Conservation (phyloP, 1,140 invertebrate species). For the Chymomyza costata region DNA sequence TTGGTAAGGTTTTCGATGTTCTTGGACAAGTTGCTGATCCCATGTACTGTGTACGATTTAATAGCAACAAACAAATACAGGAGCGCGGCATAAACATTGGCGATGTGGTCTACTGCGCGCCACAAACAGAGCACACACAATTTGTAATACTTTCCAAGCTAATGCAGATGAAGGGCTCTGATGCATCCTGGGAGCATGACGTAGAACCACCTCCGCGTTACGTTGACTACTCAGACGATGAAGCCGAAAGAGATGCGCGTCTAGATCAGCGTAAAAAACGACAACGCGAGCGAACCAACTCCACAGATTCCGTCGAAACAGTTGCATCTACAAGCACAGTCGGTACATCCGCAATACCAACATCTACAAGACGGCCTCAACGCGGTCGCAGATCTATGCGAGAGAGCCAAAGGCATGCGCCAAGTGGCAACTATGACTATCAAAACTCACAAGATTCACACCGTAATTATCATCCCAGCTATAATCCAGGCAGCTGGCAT, state of each 20-base stretch:
- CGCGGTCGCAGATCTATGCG: no score
- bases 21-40: constrained; percentile 88
- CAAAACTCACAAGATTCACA: constrained; percentile 29
- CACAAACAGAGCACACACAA: constrained; percentile 83
- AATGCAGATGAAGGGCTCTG: constrained; percentile 85
- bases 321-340: constrained; percentile 18
- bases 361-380: constrained; percentile 42
- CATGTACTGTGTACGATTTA: constrained; percentile 89
- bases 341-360: constrained; percentile 24
- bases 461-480: constrained; percentile 61
- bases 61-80: constrained; percentile 83
- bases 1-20: constrained; percentile 92
- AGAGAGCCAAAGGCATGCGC: constrained; percentile 21
- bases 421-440: neutral
- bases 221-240: constrained; percentile 92
- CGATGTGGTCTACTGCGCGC: constrained; percentile 87
- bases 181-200: constrained; percentile 90
- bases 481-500: constrained; percentile 69
- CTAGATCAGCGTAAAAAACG: constrained; percentile 70
- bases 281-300: constrained; percentile 45
- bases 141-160: constrained; percentile 85
- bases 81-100: constrained; percentile 80
- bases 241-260: constrained; percentile 82
- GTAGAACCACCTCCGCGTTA: constrained; percentile 84
- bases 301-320: constrained; percentile 45